These are phyloP conservation scores for Camponotus vicinus DNA, from an alignment of 1,140 invertebrate genomes.

Conservation along the genomic window DNA sequence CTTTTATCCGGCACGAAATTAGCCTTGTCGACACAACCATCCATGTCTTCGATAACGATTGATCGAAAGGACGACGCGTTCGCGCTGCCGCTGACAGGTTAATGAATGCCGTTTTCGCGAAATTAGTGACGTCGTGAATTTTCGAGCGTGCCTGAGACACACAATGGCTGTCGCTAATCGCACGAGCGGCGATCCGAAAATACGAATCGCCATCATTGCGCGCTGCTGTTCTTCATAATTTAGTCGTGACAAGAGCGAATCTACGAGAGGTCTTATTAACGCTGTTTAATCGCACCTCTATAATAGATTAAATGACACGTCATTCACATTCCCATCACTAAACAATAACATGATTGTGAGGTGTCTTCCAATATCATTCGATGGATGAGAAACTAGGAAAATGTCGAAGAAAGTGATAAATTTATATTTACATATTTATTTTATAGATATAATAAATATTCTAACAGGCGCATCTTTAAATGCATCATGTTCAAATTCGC, in stretches of 20 bases:
- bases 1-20: constrained; percentile 28
- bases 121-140: constrained; percentile 59
- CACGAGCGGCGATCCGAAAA: constrained; percentile 10
- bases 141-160: constrained; percentile 53
- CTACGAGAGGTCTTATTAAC: constrained; percentile 11
- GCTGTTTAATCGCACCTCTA: not conserved
- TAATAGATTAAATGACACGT: constrained; percentile 14
- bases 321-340: not conserved
- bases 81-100: constrained; percentile 46
- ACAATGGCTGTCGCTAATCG: constrained; percentile 51
- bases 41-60: constrained; percentile 59
- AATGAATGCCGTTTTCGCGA: constrained; percentile 58
- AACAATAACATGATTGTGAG: not conserved
- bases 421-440: not conserved
- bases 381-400: not conserved
- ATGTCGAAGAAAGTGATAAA: not conserved
- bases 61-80: constrained; percentile 55
- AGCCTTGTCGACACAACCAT: constrained; percentile 46
- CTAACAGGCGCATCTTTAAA: not conserved
- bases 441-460: not conserved
- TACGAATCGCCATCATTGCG: constrained; percentile 18
- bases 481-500: not conserved
- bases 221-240: constrained; percentile 53
- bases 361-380: not conserved
- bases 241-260: constrained; percentile 15